Conservation (phyloP, 2,113 vertebrate species). For the Glaucidium brasilianum region DNA sequence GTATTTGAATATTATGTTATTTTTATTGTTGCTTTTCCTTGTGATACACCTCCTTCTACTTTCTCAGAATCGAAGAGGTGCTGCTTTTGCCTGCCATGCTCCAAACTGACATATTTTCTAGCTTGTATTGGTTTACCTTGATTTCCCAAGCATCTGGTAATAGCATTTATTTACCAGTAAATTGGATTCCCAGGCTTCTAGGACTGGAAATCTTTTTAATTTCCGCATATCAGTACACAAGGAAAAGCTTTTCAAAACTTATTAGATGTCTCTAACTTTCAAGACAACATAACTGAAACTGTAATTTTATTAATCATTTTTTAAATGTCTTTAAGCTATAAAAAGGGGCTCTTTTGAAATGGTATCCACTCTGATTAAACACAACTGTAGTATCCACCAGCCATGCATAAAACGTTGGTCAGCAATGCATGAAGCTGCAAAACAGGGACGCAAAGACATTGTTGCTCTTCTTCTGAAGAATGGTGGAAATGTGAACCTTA, state of each 20-base stretch:
- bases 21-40: not conserved
- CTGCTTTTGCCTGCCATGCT: not conserved
- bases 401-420: constrained; percentile 81
- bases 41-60: not conserved
- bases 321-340: constrained; percentile 72
- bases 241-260: not conserved
- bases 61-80: not conserved
- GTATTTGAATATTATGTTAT: not conserved
- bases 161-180: not conserved
- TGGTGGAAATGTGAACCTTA: constrained; percentile 72
- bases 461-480: constrained; percentile 79
- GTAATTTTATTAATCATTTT: not conserved
- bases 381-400: constrained; percentile 79
- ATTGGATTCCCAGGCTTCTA: not conserved
- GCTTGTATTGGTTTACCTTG: not conserved
- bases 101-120: not conserved
- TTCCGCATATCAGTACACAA: not conserved
- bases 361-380: constrained; percentile 74
- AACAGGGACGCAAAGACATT: constrained; percentile 79
- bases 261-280: not conserved
- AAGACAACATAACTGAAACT: not conserved
- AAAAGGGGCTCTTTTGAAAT: constrained; percentile 78
- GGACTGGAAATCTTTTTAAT: not conserved
- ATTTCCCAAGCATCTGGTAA: not conserved
- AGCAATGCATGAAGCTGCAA: constrained; percentile 85